Conservation (phyloP, 1,140 invertebrate genomes). For the Episyrphus balteatus region DNA sequence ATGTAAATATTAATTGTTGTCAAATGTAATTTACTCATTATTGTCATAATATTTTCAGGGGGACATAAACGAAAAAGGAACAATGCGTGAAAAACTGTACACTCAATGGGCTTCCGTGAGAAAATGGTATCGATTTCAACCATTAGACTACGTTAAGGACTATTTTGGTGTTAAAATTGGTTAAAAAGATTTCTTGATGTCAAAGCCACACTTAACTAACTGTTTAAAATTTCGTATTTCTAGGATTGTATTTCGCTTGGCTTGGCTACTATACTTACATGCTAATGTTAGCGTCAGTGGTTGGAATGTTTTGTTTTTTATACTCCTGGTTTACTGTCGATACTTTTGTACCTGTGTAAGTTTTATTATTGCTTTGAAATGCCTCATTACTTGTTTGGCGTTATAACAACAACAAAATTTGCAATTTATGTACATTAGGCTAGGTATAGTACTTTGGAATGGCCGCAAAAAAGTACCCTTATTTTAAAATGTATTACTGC, state of each 20-base stretch:
- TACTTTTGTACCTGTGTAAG: conserved; percentile 59
- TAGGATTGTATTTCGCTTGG: conserved; percentile 86
- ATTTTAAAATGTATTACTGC: too few relatives aligned
- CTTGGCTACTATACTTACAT: conserved; percentile 92
- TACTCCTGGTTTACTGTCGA: conserved; percentile 67
- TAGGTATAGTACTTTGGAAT: too few relatives aligned
- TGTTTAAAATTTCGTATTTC: not conserved
- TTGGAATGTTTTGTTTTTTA: conserved; percentile 70
- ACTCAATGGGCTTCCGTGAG: conserved; percentile 74
- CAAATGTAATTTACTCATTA: not conserved
- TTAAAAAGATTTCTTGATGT: not conserved
- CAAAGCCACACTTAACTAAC: not conserved
- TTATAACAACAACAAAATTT: too few relatives aligned
- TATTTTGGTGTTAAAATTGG: conserved; percentile 93
- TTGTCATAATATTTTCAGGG: conserved; percentile 43
- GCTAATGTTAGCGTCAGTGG: conserved; percentile 74
- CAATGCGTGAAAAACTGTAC: conserved; percentile 65
- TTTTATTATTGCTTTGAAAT: not conserved
- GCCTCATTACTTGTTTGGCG: too few relatives aligned
- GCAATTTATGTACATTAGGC: too few relatives aligned
- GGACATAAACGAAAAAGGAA: conserved; percentile 52
- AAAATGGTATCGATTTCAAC: conserved; percentile 77
- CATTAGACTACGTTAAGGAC: conserved; percentile 74
- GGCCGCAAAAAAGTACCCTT: too few relatives aligned
- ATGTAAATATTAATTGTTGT: conserved; percentile 47